Base-by-base conservation (phyloP, 1,140 invertebrate genomes). In the Lasaia peninsularis region DNA sequence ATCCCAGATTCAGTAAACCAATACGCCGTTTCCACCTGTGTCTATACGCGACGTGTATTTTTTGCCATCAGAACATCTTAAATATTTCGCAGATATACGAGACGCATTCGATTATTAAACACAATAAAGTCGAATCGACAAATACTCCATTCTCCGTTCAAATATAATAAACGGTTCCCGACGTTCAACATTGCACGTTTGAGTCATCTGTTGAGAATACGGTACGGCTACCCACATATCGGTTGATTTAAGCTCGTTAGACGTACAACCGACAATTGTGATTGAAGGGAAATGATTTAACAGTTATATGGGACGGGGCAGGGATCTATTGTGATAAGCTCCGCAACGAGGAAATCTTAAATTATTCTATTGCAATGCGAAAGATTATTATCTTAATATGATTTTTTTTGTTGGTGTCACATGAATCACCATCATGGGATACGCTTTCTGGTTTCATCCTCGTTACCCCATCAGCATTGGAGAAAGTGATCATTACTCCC, bases 361-460 rank as follows among this genome's bases (percentile, higher is more conserved):
- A 77, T 78, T 75, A 77, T 80, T 73, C 75, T 73, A 80, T 78
- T 78, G 78, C 74, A 77, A 67, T 65, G 63, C 67, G 62, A 73
- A 65, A 62, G 64, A 75, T 73, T 69, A 78, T 68, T 60, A 64
- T 66, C 49, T 71, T 65, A 66, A 66, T 20, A 49, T 11, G 18
- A n/a, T 60, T 52, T 55, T 57, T 52, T 52, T 16, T 11, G 31
- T 16, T 11, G n/a, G 28, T 33, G 5, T 34, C 11, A 16, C 11
- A 28, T 49, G 50, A n/a, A 40, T 16, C 12, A 37, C 14, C 7
- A 37, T 28, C 5, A 28, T 4, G 8, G 8, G 24, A 28, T 28
- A 28, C 24, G 24, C 24, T 28, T 28, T 28, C 24, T 28, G 4
- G 5, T 28, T 28, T 7, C 24, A 28, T 28, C 24, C 5, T 28